These are phyloP conservation scores for Pseudolaguvia tuberculata DNA, from an alignment of 2,113 vertebrate genomes.

Conservation along the genomic window DNA sequence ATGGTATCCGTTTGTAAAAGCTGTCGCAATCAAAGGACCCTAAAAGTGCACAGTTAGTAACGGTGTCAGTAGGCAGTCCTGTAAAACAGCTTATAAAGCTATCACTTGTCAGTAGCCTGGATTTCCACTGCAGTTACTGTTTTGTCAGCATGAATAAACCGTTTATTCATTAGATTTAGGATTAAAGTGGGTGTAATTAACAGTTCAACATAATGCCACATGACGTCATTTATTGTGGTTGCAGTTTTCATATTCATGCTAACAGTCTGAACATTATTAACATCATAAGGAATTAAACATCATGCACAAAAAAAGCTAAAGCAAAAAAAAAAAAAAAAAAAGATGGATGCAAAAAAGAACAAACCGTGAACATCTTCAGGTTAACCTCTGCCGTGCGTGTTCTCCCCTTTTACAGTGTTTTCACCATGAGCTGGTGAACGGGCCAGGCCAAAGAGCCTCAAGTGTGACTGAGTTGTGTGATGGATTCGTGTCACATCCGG, in stretches of 20 bases:
- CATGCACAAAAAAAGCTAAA: conserved; percentile 37
- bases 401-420: neutral
- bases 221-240: neutral
- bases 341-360: neutral
- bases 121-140: conserved; percentile 66
- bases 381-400: neutral
- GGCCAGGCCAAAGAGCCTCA: neutral
- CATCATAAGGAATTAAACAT: conserved; percentile 34
- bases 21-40: conserved; percentile 95
- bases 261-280: conserved; percentile 67
- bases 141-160: conserved; percentile 82
- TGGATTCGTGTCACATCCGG: neutral
- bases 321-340: conserved; percentile 2
- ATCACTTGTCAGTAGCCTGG: conserved; percentile 60
- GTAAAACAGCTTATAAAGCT: conserved; percentile 64
- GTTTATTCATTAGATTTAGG: neutral
- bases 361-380: conserved; percentile 42
- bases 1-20: conserved; percentile 98
- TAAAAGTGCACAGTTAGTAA: conserved; percentile 93
- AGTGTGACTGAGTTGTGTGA: conserved; percentile 1
- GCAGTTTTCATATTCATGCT: conserved; percentile 76
- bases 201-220: neutral
- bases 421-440: neutral
- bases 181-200: neutral
- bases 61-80: conserved; percentile 80